phyloP scores from a whole-genome alignment of 2,888 invertebrate genomes.

The Ormyrus nitidulus region DNA sequence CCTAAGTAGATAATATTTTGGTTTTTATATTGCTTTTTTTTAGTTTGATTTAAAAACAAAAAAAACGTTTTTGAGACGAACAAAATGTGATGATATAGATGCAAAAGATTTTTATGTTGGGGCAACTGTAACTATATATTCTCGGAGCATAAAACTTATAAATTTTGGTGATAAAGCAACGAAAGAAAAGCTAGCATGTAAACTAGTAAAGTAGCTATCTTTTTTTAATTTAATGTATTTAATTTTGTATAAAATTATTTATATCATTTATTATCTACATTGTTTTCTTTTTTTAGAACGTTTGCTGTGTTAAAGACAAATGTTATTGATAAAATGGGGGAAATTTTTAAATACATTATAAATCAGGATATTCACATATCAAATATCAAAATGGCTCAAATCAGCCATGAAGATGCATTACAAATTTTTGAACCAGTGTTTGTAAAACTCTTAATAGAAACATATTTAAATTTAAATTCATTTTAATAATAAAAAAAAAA shows the following conservation, averaged over 20 bases:
- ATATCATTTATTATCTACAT: background rate
- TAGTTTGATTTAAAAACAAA: conserved; percentile 81
- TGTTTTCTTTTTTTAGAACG: conserved; percentile 78
- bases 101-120: conserved; percentile 85
- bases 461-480: conserved; percentile 58
- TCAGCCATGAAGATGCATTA: conserved; percentile 81
- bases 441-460: conserved; percentile 67
- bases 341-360: conserved; percentile 82
- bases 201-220: conserved; percentile 80
- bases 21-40: conserved; percentile 56
- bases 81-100: conserved; percentile 81
- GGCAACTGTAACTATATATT: conserved; percentile 84
- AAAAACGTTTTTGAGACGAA: conserved; percentile 82
- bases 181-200: conserved; percentile 79
- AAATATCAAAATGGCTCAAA: conserved; percentile 84
- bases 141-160: conserved; percentile 83
- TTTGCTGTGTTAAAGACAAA: conserved; percentile 88
- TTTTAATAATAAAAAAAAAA: conserved; percentile 23
- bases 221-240: conserved; percentile 8
- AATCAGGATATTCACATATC: conserved; percentile 77
- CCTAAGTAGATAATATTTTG: background rate
- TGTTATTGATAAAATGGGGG: conserved; percentile 82
- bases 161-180: conserved; percentile 85
- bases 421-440: conserved; percentile 81
- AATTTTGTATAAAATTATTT: conserved; percentile 31